Evolutionary conservation across 64 coral and sea anemone genomes (phyloP).

Genomic region (Stichodactyla mertensii): DNA sequence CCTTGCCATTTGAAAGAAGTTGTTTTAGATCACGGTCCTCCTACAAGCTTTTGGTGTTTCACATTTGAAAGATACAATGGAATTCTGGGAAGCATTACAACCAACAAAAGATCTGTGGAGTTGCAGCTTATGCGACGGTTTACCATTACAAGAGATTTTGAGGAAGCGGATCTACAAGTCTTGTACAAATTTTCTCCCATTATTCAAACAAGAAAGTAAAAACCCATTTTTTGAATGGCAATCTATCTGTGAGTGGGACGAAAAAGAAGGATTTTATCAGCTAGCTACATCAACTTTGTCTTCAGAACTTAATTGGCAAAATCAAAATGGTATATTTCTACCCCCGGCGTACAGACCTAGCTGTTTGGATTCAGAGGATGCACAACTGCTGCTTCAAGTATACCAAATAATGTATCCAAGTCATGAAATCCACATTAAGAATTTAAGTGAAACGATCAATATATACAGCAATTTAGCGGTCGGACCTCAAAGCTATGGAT

Average conservation of each 20-base stretch:
- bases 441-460: not conserved
- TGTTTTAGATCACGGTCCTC: conserved; percentile 28
- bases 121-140: conserved; percentile 31
- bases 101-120: conserved; percentile 35
- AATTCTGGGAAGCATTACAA: not conserved
- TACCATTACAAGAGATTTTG: not conserved
- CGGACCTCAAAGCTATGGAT: conserved; percentile 11
- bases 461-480: conserved; percentile 6
- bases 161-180: conserved; percentile 4
- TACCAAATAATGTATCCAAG: conserved; percentile 10
- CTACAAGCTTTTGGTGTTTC: conserved; percentile 41
- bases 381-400: not conserved
- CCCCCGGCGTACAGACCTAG: not conserved
- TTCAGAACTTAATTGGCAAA: not conserved
- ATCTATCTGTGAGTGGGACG: not conserved
- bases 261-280: not conserved
- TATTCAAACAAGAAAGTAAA: not conserved
- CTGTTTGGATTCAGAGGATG: conserved; percentile 19
- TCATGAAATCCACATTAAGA: not conserved
- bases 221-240: not conserved
- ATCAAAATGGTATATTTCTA: not conserved
- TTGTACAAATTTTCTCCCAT: not conserved
- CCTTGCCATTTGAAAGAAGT: conserved; percentile 24
- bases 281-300: not conserved
- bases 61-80: conserved; percentile 44